Evolutionary conservation across 2,797 vertebrate genomes (phyloP).

Genomic region (Pantherophis alleghaniensis): DNA sequence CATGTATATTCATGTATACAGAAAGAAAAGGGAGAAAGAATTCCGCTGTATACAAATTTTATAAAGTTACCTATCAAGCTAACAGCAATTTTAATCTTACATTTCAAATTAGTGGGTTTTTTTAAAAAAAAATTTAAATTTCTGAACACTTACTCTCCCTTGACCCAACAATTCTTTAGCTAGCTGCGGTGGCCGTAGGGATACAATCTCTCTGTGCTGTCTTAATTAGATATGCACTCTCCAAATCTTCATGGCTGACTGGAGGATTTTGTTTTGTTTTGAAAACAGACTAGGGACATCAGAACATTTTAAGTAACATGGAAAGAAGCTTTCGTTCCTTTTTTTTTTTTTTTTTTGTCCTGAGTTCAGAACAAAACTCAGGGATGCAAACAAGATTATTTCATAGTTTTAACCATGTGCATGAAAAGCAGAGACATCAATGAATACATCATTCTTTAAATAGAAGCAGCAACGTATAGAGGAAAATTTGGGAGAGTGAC

Average conservation of each 20-base stretch:
- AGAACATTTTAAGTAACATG: background rate
- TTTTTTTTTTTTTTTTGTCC: background rate
- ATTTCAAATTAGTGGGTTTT: background rate
- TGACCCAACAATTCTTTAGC: background rate
- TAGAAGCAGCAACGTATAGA: background rate
- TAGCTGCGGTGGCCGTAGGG: background rate
- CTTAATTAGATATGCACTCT: background rate
- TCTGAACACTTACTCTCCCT: background rate
- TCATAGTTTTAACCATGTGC: background rate
- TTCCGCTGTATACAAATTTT: background rate
- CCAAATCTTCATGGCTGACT: background rate
- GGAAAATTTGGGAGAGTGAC: background rate
- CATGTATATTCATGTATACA: background rate
- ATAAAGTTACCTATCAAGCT: background rate
- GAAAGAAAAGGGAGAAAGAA: background rate
- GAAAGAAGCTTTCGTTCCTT: background rate
- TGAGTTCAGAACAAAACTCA: background rate
- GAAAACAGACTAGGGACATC: background rate
- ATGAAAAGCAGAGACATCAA: background rate
- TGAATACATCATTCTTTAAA: background rate
- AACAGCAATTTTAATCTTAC: background rate
- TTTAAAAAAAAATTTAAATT: background rate
- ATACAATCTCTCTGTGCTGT: background rate
- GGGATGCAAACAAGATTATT: background rate
- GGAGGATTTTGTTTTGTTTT: background rate